Conservation (phyloP, 2,797 vertebrate genomes). For the Steatocranus sp. region DNA sequence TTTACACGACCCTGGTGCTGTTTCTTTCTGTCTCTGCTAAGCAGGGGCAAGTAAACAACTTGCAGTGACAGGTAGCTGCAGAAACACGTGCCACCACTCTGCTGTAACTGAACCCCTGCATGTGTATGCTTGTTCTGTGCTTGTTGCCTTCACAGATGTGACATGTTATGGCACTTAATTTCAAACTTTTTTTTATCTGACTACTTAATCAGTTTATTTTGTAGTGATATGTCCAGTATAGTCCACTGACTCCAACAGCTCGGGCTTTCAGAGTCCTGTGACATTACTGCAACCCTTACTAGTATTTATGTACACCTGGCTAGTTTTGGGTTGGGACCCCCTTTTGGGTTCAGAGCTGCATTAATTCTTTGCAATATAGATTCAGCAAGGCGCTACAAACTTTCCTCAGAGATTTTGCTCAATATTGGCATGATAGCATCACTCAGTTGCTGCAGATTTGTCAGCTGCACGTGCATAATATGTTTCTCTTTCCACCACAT, state of each 20-base stretch:
- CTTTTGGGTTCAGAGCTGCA: background rate
- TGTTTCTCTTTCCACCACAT: background rate
- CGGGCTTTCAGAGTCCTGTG: background rate
- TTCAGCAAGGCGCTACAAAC: rapidly evolving
- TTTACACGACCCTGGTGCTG: background rate
- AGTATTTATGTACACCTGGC: background rate
- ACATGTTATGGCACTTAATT: background rate
- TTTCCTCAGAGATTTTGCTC: background rate
- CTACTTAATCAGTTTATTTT: background rate
- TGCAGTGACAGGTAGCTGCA: background rate
- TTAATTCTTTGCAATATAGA: background rate
- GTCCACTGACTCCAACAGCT: background rate
- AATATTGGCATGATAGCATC: background rate
- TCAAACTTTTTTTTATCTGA: background rate
- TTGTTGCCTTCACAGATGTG: background rate
- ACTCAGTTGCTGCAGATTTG: background rate
- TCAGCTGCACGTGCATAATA: background rate
- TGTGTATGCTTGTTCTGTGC: background rate
- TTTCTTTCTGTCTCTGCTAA: background rate
- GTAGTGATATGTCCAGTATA: background rate
- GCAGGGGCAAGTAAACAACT: background rate
- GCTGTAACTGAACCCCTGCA: background rate
- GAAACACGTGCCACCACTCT: background rate
- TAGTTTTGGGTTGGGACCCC: background rate
- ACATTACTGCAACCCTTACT: background rate